Evolutionary conservation across 2,113 vertebrate species (phyloP).

Genomic region (Aleadryas rufinucha): DNA sequence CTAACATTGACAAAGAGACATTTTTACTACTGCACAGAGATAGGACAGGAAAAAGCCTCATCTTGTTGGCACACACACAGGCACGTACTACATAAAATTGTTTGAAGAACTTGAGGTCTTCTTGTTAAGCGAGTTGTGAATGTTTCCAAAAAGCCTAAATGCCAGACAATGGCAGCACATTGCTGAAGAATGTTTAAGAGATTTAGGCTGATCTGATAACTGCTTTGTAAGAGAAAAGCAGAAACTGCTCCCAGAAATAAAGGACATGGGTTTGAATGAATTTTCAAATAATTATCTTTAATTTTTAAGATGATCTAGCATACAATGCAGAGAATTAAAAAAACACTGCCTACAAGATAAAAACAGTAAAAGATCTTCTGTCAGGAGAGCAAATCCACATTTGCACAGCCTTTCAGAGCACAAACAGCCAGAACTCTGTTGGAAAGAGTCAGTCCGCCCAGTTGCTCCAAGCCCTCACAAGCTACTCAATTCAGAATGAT

Average conservation of each 20-base stretch:
- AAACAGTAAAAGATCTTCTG: neutral
- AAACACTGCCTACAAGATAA: neutral
- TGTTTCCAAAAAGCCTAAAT: constrained; percentile 1
- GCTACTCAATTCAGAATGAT: neutral
- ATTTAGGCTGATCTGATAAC: constrained; percentile 30
- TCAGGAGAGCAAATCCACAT: neutral
- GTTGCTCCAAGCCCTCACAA: neutral
- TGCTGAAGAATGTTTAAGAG: constrained; percentile 19
- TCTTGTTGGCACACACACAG: neutral
- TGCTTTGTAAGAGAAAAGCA: neutral
- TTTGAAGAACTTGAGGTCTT: constrained; percentile 8
- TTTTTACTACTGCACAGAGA: neutral
- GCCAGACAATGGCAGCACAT: constrained; percentile 25
- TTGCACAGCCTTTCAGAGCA: neutral
- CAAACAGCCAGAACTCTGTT: neutral
- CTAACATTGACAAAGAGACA: neutral
- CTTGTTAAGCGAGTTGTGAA: neutral
- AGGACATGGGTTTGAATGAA: neutral
- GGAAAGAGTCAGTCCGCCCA: neutral
- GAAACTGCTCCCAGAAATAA: constrained; percentile 11
- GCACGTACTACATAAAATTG: neutral
- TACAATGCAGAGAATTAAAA: neutral
- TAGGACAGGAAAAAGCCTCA: neutral
- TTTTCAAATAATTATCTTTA: neutral
- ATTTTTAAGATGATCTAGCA: neutral